A percentile compares a stretch with the other conserved stretches of the same genome.
phyloP scores from a whole-genome alignment of 2,797 vertebrate species.

The Microtus agrestis region DNA sequence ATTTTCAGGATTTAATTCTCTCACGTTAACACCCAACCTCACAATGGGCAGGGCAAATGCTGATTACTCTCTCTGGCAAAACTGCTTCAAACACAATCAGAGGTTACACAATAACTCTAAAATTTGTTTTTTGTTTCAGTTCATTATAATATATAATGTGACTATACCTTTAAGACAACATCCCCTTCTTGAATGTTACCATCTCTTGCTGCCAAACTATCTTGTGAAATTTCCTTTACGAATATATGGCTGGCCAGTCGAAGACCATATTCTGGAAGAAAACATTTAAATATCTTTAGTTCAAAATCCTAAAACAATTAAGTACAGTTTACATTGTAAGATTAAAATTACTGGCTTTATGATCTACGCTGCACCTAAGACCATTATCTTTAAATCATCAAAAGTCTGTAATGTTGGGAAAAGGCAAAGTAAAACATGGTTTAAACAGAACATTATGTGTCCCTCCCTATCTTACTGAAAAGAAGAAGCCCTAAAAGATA shows the following conservation, averaged over 20 bases:
- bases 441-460: background rate
- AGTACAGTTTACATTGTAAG: background rate
- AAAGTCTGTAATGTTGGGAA: background rate
- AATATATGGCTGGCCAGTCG: conserved; percentile 99
- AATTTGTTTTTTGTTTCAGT: background rate
- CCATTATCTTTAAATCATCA: background rate
- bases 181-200: conserved; percentile 99
- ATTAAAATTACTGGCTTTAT: background rate
- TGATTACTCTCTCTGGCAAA: conserved; percentile 44
- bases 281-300: conserved; percentile 66
- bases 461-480: background rate
- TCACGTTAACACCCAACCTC: background rate
- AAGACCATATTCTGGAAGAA: conserved; percentile 95
- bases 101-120: background rate
- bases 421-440: background rate
- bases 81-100: background rate
- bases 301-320: conserved; percentile 1
- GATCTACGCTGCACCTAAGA: background rate
- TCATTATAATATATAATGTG: conserved; percentile 9
- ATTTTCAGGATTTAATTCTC: background rate
- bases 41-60: background rate
- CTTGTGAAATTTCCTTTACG: conserved; percentile 99
- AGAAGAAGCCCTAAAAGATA: background rate
- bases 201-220: conserved; percentile 98
- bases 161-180: conserved; percentile 96